Evolutionary conservation across 2,113 vertebrate genomes (phyloP).

Genomic region (Ranitomeya variabilis): DNA sequence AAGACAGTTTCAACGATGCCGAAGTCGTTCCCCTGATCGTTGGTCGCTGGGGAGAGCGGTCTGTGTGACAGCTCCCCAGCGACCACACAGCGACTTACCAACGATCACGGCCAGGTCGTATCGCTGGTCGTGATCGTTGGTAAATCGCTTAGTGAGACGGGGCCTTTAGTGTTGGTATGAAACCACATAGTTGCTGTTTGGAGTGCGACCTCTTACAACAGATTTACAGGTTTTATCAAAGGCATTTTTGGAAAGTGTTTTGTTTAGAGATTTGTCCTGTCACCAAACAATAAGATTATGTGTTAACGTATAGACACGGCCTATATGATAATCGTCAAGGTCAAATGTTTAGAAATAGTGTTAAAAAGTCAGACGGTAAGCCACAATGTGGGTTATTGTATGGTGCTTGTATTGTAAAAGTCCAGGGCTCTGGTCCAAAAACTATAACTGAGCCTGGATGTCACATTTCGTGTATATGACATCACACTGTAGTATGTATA

Average conservation of each 20-base stretch:
- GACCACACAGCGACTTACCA: too few relatives aligned
- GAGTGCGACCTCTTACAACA: conserved; percentile 14
- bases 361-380: not conserved
- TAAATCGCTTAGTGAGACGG: too few relatives aligned
- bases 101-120: too few relatives aligned
- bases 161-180: conserved; percentile 47
- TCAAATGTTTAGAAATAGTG: not conserved
- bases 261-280: conserved; percentile 7
- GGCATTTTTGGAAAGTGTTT: conserved; percentile 14
- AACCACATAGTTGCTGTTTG: conserved; percentile 39
- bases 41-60: too few relatives aligned
- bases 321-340: not conserved
- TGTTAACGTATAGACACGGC: not conserved
- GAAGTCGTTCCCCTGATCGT: too few relatives aligned
- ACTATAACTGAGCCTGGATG: not conserved
- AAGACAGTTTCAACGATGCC: too few relatives aligned
- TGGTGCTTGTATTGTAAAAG: not conserved
- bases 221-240: conserved; percentile 20
- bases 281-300: conserved; percentile 9
- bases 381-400: not conserved
- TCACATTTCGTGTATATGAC: not conserved
- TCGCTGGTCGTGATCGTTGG: too few relatives aligned
- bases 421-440: not conserved
- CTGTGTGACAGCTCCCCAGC: too few relatives aligned
- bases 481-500: not conserved